Base-by-base conservation (phyloP, 2,888 invertebrate species). In the Dynastes grantii region DNA sequence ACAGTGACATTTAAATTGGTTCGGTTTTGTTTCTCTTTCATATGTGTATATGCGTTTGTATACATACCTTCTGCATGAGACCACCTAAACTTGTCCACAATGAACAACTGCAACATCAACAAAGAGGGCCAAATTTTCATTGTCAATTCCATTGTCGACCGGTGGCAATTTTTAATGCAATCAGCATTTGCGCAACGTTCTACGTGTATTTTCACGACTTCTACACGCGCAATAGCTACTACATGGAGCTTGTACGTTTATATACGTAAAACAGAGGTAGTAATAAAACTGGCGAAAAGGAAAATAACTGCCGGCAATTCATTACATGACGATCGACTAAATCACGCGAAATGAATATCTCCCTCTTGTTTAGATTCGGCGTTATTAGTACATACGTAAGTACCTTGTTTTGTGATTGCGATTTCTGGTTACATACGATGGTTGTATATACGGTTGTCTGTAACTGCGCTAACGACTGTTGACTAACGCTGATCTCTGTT, bases 81-180 rank as follows among this genome's bases (percentile, higher is more conserved):
- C 58, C 37, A 40, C 27, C 22, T 32, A 9, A 45, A 22, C 16
- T 58, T 16, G 40, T 73, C 11, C 55, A 5, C 37, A 13, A 73
- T 22, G 51, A 58, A 22, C 40, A 58, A 40, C 58, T 40, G 58
- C 37, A 73, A 11, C 40, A 73, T 37, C 9, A 73, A 58, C 11
- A 73, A 58, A 58, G 58, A 58, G 37, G 58, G 16, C 51, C 37
- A 73, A 73, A 37, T 16, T 73, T 40, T 73, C 73, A 73, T 73
- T 73, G 73, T 37, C 73, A 73, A 73, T 73, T 37, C 40, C 73
- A 73, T 73, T 73, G 40, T 73, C 73, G 37, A 55, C 29, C 51
- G n/a, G n/a, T 13, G 55, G 63, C 27, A 63, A 3, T 63, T 63
- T 63, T 29, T 27, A 29, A 27, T 32, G 13, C 32, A 63, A 63